Conservation (phyloP, 2,113 vertebrate species). For the Dicentrarchus labrax region DNA sequence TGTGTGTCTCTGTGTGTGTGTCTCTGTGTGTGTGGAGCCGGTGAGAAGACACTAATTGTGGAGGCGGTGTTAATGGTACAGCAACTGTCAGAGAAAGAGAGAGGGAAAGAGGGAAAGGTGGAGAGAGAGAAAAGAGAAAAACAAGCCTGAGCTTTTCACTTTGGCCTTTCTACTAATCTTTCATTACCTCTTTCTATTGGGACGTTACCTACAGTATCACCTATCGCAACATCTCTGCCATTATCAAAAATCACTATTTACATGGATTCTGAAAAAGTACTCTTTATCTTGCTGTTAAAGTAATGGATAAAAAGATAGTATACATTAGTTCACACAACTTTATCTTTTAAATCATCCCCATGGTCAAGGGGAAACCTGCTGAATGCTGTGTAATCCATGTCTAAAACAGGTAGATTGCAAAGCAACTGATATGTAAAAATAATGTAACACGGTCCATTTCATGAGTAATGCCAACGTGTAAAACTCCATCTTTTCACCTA, state of each 20-base stretch:
- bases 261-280: not conserved
- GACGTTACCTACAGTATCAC: constrained; percentile 4
- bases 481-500: not conserved
- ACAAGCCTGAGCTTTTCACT: constrained; percentile 47
- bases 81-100: constrained; percentile 72
- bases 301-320: not conserved
- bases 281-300: constrained; percentile 3
- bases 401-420: not conserved
- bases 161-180: constrained; percentile 48
- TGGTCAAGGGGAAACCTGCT: too few species aligned
- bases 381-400: too few species aligned
- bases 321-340: not conserved
- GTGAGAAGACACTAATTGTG: constrained; percentile 80
- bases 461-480: not conserved
- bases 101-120: constrained; percentile 27
- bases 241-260: constrained; percentile 1
- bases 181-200: constrained; percentile 35
- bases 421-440: not conserved
- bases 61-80: constrained; percentile 77
- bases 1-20: constrained; percentile 50
- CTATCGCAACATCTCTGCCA: constrained; percentile 6
- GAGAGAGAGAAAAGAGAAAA: constrained; percentile 33
- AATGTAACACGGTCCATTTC: not conserved
- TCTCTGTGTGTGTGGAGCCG: constrained; percentile 52
- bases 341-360: too few species aligned